phyloP scores from a whole-genome alignment of 2,888 invertebrate species.

The Rhynchonema sp. region DNA sequence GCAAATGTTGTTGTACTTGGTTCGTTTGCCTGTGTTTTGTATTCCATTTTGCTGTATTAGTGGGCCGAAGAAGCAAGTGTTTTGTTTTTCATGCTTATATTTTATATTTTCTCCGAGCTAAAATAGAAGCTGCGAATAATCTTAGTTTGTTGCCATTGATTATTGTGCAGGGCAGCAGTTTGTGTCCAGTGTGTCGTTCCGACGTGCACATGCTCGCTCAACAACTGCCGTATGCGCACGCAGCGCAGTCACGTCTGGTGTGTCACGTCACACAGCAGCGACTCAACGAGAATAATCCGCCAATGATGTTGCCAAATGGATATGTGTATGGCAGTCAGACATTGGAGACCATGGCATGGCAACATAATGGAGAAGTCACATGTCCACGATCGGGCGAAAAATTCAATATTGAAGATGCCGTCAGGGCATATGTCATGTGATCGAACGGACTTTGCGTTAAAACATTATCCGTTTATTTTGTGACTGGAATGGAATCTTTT shows the following conservation, averaged over 20 bases:
- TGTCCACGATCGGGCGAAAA: slow-evolving; percentile 85
- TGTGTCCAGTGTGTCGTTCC: slow-evolving; percentile 19
- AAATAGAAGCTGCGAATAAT: too few species aligned
- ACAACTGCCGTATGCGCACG: slow-evolving; percentile 69
- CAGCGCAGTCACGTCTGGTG: slow-evolving; percentile 67
- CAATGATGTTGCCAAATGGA: slow-evolving; percentile 91
- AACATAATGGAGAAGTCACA: slow-evolving; percentile 70
- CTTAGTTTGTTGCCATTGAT: background rate
- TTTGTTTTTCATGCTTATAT: too few species aligned
- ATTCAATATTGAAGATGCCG: slow-evolving; percentile 69
- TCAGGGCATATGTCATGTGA: slow-evolving; percentile 94
- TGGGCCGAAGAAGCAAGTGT: background rate
- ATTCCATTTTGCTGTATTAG: background rate
- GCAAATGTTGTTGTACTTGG: too few species aligned
- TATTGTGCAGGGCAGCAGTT: background rate
- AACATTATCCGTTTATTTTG: too few species aligned
- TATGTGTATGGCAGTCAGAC: slow-evolving; percentile 55
- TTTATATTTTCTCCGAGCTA: too few species aligned
- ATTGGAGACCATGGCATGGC: slow-evolving; percentile 64
- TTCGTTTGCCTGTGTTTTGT: too few species aligned
- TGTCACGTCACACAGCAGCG: slow-evolving; percentile 59
- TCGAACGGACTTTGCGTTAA: too few species aligned
- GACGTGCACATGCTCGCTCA: slow-evolving; percentile 56
- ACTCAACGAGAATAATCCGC: slow-evolving; percentile 82
- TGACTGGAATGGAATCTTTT: too few species aligned